A percentile compares a stretch with the other conserved stretches of the same genome.
phyloP scores from a whole-genome alignment of 2,113 vertebrate genomes.

The Xenus cinereus region DNA sequence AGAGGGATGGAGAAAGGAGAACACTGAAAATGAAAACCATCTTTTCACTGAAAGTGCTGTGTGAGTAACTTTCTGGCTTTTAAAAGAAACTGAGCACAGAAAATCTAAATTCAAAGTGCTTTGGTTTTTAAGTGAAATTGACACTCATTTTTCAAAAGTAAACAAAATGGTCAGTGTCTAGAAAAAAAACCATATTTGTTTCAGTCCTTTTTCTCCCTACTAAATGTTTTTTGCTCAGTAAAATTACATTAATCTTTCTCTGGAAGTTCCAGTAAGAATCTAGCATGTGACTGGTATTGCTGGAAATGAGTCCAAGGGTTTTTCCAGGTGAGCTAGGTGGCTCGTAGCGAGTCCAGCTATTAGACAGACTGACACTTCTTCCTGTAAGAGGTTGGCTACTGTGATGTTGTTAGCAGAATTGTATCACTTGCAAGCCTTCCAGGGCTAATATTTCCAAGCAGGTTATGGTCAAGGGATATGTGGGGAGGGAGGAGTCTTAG shows the following conservation, averaged over 20 bases:
- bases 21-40: background rate
- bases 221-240: background rate
- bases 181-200: background rate
- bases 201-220: background rate
- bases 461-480: too few relatives aligned
- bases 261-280: background rate
- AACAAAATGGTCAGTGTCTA: background rate
- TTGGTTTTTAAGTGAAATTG: background rate
- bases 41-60: background rate
- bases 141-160: background rate
- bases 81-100: background rate
- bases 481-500: background rate
- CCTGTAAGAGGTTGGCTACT: background rate
- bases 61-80: background rate
- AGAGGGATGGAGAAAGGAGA: background rate
- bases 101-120: background rate
- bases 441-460: background rate
- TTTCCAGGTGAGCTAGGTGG: background rate
- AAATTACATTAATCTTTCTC: background rate
- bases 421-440: background rate
- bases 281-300: background rate
- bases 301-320: background rate
- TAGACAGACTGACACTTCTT: background rate
- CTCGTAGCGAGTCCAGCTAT: background rate
- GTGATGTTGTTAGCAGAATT: background rate